A percentile compares a stretch with the other conserved stretches of the same genome.
Evolutionary conservation across 2,888 invertebrate genomes (phyloP).

Genomic region (Argyresthia goedartella): DNA sequence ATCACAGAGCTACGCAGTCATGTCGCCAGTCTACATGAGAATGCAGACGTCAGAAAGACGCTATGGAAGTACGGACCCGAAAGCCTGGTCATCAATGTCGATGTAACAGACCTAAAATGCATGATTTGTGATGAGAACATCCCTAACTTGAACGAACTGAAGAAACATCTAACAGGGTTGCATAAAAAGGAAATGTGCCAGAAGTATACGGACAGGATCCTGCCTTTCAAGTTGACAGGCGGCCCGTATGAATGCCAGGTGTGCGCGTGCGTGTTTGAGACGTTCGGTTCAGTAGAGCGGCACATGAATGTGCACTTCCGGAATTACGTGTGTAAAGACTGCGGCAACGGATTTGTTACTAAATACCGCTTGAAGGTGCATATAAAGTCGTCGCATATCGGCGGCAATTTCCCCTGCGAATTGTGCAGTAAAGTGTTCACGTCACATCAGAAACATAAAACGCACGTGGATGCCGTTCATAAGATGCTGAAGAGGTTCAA

Average conservation of each 20-base stretch:
- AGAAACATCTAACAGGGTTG: constrained; percentile 17
- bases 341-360: constrained; percentile 33
- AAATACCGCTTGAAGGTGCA: constrained; percentile 43
- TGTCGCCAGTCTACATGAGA: constrained; percentile 11
- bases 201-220: constrained; percentile 20
- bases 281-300: constrained; percentile 15
- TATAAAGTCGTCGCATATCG: constrained; percentile 15
- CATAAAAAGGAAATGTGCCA: constrained; percentile 22
- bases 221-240: constrained; percentile 23
- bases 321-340: constrained; percentile 22
- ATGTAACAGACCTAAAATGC: constrained; percentile 25
- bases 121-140: constrained; percentile 18
- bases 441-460: constrained; percentile 19
- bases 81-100: constrained; percentile 24
- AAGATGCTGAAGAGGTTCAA: constrained; percentile 24
- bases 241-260: constrained; percentile 22
- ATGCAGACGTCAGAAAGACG: constrained; percentile 14
- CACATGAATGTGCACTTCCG: constrained; percentile 20
- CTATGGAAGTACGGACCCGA: constrained; percentile 20
- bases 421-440: constrained; percentile 29
- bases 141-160: constrained; percentile 18
- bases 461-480: constrained; percentile 24
- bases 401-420: constrained; percentile 16
- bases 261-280: constrained; percentile 14
- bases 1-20: constrained; percentile 19